These are phyloP conservation scores for Caradrina kadenii DNA, from an alignment of 2,888 invertebrate genomes.

Conservation along the genomic window DNA sequence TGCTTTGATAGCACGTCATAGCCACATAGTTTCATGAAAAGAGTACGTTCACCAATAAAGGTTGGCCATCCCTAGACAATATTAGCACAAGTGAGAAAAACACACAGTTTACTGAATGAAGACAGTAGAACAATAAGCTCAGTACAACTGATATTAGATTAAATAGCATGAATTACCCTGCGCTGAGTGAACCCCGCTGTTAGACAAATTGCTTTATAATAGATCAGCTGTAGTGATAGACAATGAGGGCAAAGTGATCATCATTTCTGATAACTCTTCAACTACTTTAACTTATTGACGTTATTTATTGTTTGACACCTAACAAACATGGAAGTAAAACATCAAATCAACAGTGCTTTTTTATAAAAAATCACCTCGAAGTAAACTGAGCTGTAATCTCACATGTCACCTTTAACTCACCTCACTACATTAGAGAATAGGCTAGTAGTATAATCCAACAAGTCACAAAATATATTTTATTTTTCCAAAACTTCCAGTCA, in stretches of 20 bases:
- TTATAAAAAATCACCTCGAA: background rate
- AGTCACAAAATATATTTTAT: background rate
- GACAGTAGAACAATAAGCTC: constrained; percentile 17
- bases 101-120: constrained; percentile 3
- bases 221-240: constrained; percentile 56
- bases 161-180: constrained; percentile 35
- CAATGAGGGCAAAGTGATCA: constrained; percentile 43
- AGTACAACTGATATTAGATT: constrained; percentile 14
- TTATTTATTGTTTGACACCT: constrained; percentile 15
- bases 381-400: background rate
- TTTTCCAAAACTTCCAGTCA: constrained; percentile 20
- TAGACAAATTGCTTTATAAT: constrained; percentile 67
- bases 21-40: no score
- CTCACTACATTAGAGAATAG: background rate
- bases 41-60: no score
- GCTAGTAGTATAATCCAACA: background rate
- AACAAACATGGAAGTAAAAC: background rate
- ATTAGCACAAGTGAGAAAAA: background rate
- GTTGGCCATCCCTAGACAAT: background rate
- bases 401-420: background rate
- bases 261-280: constrained; percentile 27
- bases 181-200: constrained; percentile 61
- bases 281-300: constrained; percentile 36
- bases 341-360: background rate
- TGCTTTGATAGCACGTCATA: no score